Percentiles rank a stretch among this genome's conserved stretches.
Conservation (phyloP, 1,140 invertebrate species). For the Mamestra configurata region DNA sequence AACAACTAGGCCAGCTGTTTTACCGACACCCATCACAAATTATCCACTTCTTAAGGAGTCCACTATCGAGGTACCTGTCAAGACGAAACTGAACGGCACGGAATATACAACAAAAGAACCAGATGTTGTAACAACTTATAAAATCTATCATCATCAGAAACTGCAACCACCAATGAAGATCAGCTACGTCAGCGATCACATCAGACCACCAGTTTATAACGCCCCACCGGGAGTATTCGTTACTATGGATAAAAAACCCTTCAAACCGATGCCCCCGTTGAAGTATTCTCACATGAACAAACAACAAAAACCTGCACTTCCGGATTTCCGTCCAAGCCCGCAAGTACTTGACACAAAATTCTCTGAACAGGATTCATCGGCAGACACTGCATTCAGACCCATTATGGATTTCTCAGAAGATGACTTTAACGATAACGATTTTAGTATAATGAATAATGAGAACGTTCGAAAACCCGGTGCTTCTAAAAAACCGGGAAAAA, state of each 20-base stretch:
- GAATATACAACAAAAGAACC: slow-evolving; percentile 66
- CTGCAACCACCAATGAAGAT: slow-evolving; percentile 67
- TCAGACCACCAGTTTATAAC: slow-evolving; percentile 81
- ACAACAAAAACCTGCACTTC: slow-evolving; percentile 64
- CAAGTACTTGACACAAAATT: slow-evolving; percentile 75
- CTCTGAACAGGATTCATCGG: slow-evolving; percentile 70
- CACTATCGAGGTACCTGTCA: slow-evolving; percentile 57
- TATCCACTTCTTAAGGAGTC: slow-evolving; percentile 59
- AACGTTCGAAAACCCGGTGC: slow-evolving; percentile 65
- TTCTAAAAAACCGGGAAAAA: slow-evolving; percentile 73
- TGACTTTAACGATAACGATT: neutral
- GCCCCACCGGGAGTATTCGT: slow-evolving; percentile 83
- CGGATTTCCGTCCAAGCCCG: slow-evolving; percentile 82
- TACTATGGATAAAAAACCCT: slow-evolving; percentile 85
- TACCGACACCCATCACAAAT: slow-evolving; percentile 74
- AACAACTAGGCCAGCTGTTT: slow-evolving; percentile 73
- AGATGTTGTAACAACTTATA: slow-evolving; percentile 61
- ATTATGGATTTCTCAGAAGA: slow-evolving; percentile 65
- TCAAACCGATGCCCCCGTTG: slow-evolving; percentile 84
- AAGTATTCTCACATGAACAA: slow-evolving; percentile 69
- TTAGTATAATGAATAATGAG: slow-evolving; percentile 62
- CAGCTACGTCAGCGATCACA: slow-evolving; percentile 74
- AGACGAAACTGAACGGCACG: slow-evolving; percentile 57
- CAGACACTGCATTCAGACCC: slow-evolving; percentile 78
- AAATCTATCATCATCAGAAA: slow-evolving; percentile 70